Evolutionary conservation across 64 coral and sea anemone species (phyloP).

Genomic region (Montipora sp.): DNA sequence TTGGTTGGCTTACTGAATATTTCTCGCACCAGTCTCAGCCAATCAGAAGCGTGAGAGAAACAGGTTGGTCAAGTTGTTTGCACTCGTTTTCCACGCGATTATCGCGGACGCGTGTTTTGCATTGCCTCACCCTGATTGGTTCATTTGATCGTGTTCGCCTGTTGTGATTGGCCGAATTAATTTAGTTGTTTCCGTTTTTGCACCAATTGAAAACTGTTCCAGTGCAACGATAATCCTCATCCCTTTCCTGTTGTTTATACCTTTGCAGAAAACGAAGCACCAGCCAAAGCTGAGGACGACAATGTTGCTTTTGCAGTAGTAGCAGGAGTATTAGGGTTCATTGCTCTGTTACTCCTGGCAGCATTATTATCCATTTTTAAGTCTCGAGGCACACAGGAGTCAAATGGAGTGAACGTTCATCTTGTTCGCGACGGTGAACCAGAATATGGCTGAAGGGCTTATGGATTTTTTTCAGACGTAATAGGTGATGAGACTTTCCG

Average conservation of each 20-base stretch:
- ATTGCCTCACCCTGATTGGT: too few relatives aligned
- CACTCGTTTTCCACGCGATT: too few relatives aligned
- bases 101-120: too few relatives aligned
- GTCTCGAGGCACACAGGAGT: background rate
- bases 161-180: too few relatives aligned
- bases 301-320: slow-evolving; percentile 4
- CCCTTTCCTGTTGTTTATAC: background rate
- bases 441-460: background rate
- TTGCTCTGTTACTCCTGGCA: background rate
- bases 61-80: too few relatives aligned
- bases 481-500: too few relatives aligned
- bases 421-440: background rate
- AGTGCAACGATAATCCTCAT: background rate
- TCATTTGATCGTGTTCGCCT: too few relatives aligned
- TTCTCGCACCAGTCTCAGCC: too few relatives aligned
- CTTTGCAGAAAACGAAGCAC: background rate
- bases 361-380: slow-evolving; percentile 25
- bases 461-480: too few relatives aligned
- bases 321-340: slow-evolving; percentile 32
- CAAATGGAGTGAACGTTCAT: background rate
- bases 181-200: too few relatives aligned
- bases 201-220: background rate
- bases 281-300: background rate
- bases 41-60: too few relatives aligned
- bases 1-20: too few relatives aligned